phyloP scores from a whole-genome alignment of 2,888 invertebrate species.

The Shargacucullia verbasci region DNA sequence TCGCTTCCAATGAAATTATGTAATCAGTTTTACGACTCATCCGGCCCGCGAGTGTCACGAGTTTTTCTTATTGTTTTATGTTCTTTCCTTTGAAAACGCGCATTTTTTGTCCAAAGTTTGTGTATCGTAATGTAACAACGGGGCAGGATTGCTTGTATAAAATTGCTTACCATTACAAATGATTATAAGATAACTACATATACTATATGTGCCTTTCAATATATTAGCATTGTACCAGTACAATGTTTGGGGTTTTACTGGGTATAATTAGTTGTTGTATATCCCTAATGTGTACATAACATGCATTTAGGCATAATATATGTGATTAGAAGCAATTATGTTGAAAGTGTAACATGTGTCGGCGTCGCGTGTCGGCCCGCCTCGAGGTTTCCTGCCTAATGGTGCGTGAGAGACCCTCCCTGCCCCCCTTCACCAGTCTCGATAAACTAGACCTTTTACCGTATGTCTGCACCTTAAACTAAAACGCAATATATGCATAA shows the following conservation, averaged over 20 bases:
- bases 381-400: constrained; percentile 80
- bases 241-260: constrained; percentile 10
- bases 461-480: constrained; percentile 50
- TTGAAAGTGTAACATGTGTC: constrained; percentile 86
- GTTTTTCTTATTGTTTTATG: constrained; percentile 70
- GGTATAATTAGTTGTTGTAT: constrained; percentile 16
- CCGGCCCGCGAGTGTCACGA: constrained; percentile 73
- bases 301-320: constrained; percentile 57
- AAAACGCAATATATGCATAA: constrained; percentile 20
- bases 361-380: constrained; percentile 79
- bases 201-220: too few relatives aligned
- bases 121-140: constrained; percentile 21
- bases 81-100: constrained; percentile 37
- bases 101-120: constrained; percentile 37
- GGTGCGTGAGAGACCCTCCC: constrained; percentile 79
- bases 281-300: constrained; percentile 26
- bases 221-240: not conserved
- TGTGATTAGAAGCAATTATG: constrained; percentile 86
- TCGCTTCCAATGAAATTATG: constrained; percentile 84
- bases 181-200: too few relatives aligned
- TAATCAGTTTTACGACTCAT: constrained; percentile 84
- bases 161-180: not conserved
- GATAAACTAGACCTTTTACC: constrained; percentile 76
- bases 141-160: constrained; percentile 19
- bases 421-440: constrained; percentile 55